Percentiles rank a stretch among this genome's conserved stretches.
These are phyloP conservation scores for Melozone crissalis DNA, from an alignment of 2,113 vertebrate species.

Conservation along the genomic window DNA sequence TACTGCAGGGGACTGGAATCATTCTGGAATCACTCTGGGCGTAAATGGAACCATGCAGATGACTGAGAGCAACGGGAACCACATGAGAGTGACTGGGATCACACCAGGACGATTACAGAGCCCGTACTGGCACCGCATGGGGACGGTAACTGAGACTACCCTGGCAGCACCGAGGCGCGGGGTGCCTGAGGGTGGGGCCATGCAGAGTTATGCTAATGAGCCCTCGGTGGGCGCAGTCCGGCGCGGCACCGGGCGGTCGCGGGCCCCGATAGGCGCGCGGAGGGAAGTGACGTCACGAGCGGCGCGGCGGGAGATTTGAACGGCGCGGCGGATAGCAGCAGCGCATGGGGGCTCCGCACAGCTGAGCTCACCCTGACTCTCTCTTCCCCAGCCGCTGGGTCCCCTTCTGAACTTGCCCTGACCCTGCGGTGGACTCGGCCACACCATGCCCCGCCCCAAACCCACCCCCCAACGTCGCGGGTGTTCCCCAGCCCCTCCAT, in stretches of 20 bases:
- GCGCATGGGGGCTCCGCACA: too few relatives aligned
- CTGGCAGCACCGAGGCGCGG: accelerated
- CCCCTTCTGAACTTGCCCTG: not conserved
- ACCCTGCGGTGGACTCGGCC: not conserved
- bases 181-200: not conserved
- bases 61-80: not conserved
- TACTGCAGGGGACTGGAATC: not conserved
- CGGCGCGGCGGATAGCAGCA: too few relatives aligned
- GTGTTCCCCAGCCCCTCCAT: not conserved
- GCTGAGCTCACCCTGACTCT: not conserved
- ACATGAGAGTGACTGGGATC: too few relatives aligned
- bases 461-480: not conserved
- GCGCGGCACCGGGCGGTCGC: not conserved
- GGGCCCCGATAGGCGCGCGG: too few relatives aligned
- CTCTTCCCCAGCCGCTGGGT: not conserved
- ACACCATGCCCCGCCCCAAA: not conserved
- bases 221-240: too few relatives aligned
- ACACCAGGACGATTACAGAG: not conserved
- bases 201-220: not conserved
- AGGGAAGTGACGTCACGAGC: not conserved
- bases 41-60: not conserved
- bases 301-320: not conserved
- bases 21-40: not conserved
- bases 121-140: too few relatives aligned
- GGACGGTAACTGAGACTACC: accelerated